Evolutionary conservation across 30 jellyfish, hydroid and myxozoan species (phyloP), one percentile per base, ranked within the genome.

Genomic region (Chrysaora quinquecirrha): DNA sequence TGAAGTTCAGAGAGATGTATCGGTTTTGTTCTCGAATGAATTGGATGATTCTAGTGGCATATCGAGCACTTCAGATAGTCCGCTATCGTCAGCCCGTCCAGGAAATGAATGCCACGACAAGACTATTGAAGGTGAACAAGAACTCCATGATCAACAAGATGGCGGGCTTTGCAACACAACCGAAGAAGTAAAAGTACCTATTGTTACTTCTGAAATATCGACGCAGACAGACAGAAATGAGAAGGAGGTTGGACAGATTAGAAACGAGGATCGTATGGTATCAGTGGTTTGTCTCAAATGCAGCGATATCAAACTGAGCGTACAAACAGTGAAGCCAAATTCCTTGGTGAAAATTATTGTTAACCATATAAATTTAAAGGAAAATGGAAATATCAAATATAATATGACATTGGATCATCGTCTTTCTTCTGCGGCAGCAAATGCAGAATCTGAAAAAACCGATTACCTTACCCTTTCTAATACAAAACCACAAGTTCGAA

Each of bases 271-370:
- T 75, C 87, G 82, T 47, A 65, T 34, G 30, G 88, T 94, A 46
- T 94, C 99, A 23, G 95, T 94, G 1, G 78, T 94, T 1, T 88
- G 89, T 22, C n/a, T 88, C 22, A 89, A 74, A 63, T 71, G 89
- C 71, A 90, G 34, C 21, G 61, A 64, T 31, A 67, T 88, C n/a
- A 80, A 87, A 6, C 38, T 87, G 11, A 95, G 94, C 20, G 33
- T 94, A 11, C 94, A 94, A 29, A 64, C 84, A 24, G 88, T 43
- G 22, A 94, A 78, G 14, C 66, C 54, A 34, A 64, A 94, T 60
- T 34, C 80, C 9, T 64, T 76, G 3, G 90, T 88, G 11, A 94
- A 94, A 62, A 80, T 87, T 0, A 64, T 90, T 7, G 94, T 90
- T 30, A 90, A 80, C 1, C 63, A 64, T 24, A 2, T 94, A 25